Evolutionary conservation across 1,140 invertebrate species (phyloP).

Genomic region (Drosophila sechellia): DNA sequence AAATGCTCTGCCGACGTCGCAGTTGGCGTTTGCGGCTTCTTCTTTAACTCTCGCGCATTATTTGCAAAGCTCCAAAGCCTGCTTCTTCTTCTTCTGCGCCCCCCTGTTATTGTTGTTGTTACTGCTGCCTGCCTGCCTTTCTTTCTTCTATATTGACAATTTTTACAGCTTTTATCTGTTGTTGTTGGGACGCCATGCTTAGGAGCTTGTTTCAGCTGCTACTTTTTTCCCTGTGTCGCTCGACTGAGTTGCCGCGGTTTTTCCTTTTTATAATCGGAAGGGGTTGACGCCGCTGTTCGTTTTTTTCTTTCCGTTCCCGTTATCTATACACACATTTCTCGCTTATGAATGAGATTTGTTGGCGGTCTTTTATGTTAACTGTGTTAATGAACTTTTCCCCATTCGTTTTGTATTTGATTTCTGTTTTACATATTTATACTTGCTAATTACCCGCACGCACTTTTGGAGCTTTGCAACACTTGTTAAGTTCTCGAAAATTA

Average conservation of each 20-base stretch:
- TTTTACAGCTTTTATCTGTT: constrained; percentile 73
- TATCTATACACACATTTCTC: constrained; percentile 71
- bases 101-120: constrained; percentile 35
- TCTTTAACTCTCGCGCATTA: constrained; percentile 78
- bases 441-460: constrained; percentile 53
- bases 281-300: constrained; percentile 54
- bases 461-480: constrained; percentile 51
- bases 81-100: constrained; percentile 42
- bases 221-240: constrained; percentile 62
- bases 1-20: constrained; percentile 48
- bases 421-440: background rate
- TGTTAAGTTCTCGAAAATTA: constrained; percentile 51
- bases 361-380: constrained; percentile 41
- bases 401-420: constrained; percentile 5
- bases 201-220: constrained; percentile 72
- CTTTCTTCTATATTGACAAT: constrained; percentile 80
- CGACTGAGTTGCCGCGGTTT: constrained; percentile 60
- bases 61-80: constrained; percentile 64
- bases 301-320: constrained; percentile 56
- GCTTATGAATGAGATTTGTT: constrained; percentile 72
- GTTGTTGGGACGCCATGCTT: constrained; percentile 76
- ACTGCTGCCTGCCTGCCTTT: constrained; percentile 41
- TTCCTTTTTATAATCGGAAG: constrained; percentile 47
- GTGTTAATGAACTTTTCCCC: constrained; percentile 71
- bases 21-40: constrained; percentile 65